Evolutionary conservation across 2,113 vertebrate species (phyloP).

Genomic region (Burhinus oedicnemus): DNA sequence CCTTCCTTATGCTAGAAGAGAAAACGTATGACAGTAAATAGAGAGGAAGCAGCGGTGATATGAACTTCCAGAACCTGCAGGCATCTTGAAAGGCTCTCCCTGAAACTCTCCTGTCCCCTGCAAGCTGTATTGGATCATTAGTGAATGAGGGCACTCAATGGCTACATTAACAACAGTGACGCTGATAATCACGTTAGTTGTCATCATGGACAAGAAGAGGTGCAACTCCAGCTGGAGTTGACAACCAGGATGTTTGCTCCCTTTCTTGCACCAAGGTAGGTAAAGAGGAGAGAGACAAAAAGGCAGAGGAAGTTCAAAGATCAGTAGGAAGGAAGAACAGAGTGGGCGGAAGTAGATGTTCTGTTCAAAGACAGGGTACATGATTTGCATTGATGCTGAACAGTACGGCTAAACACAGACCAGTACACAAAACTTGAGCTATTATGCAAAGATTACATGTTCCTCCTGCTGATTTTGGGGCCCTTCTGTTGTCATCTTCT

Average conservation of each 20-base stretch:
- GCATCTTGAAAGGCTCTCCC: not conserved
- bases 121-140: not conserved
- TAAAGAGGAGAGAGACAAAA: not conserved
- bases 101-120: not conserved
- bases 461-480: not conserved
- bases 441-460: not conserved
- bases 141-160: not conserved
- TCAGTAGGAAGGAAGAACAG: not conserved
- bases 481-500: not conserved
- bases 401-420: not conserved
- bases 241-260: not conserved
- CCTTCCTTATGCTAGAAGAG: not conserved
- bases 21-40: not conserved
- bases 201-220: not conserved
- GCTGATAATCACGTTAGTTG: not conserved
- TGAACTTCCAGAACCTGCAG: slow-evolving; percentile 18
- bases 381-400: not conserved
- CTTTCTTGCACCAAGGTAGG: slow-evolving; percentile 7
- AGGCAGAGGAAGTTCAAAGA: not conserved
- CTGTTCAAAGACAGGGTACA: not conserved
- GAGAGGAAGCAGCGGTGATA: not conserved
- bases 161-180: not conserved
- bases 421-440: not conserved
- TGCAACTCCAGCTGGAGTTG: not conserved
- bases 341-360: not conserved